Base-by-base conservation (phyloP, 2,888 invertebrate genomes). In the Chalcosyrphus nemorum region DNA sequence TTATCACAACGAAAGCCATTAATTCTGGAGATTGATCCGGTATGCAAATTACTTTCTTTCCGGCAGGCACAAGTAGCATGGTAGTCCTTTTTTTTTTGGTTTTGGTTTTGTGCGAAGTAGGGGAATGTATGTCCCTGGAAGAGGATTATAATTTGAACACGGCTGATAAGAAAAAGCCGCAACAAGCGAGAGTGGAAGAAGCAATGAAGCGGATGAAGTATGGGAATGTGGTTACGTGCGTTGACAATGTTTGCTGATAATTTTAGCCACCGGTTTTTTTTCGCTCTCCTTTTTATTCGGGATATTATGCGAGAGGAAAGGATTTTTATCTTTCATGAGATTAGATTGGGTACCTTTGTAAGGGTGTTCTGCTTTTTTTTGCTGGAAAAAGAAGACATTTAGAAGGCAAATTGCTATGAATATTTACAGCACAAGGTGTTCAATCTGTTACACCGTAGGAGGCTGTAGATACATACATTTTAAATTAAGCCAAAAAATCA, bases 21-120 rank as follows among this genome's bases (percentile, higher is more conserved):
- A 82, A 77, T 77, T 82, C 82, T 82, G 47, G 61, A 82, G 82
- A 82, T 82, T 82, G 82, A 82, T 82, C 82, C 72, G 77, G 77
- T 82, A 82, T 82, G 82, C 72, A 82, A 82, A 82, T 82, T 77
- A 66, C 54, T 65, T 66, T 65, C 38, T 54, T 66, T 72, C 65
- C 47, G 76, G 47, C 59, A 65, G 68, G 71, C 19, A 65, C 29
- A 54, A 59, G 65, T 50, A 35, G 45, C 57, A 50, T 41, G n/a
- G 35, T n/a, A 38, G 38, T 38, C 38, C 38, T 38, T 19, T 19
- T 27, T 7, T 27, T 13, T 24, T 21, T 7, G 2, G 19, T 7
- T 11, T 17, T 11, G n/a, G n/a, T 21, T 17, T 47, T 4, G 43
- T 15, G 21, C 19, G 57, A 7, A 2, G 56, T 43, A 35, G 41